Percentiles rank a stretch among this genome's conserved stretches.
phyloP scores from a whole-genome alignment of 2,888 invertebrate genomes.

The Argyresthia albistria region DNA sequence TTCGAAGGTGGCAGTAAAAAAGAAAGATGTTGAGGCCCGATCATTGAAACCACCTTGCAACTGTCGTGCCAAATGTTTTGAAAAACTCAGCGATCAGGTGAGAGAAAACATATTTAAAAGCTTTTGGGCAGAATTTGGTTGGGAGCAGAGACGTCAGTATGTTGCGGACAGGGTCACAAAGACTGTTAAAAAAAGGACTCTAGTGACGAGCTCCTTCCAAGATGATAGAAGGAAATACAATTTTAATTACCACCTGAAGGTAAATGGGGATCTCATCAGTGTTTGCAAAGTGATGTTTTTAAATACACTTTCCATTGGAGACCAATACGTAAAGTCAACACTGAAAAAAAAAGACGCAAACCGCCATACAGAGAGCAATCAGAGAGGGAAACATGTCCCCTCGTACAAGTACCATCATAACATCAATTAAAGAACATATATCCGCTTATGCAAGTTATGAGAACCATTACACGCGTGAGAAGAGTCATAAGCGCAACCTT shows the following conservation, averaged over 20 bases:
- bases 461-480: neutral
- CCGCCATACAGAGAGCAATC: neutral
- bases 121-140: constrained; percentile 3
- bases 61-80: constrained; percentile 2
- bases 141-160: constrained; percentile 3
- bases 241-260: constrained; percentile 1
- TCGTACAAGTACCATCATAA: neutral
- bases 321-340: constrained; percentile 3
- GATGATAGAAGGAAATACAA: constrained; percentile 4
- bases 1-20: neutral
- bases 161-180: constrained; percentile 4
- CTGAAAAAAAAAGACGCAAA: neutral
- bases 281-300: constrained; percentile 5
- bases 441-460: neutral
- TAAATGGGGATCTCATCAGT: neutral
- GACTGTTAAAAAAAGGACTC: neutral
- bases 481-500: too few species aligned
- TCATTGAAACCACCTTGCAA: constrained; percentile 3
- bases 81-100: neutral
- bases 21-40: constrained; percentile 2
- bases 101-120: constrained; percentile 1
- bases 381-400: neutral
- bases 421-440: constrained; percentile 1
- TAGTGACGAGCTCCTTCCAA: neutral
- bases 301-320: constrained; percentile 1